Base-by-base conservation (phyloP, 92 coral and sea anemone genomes). In the Heliopora coerulea region DNA sequence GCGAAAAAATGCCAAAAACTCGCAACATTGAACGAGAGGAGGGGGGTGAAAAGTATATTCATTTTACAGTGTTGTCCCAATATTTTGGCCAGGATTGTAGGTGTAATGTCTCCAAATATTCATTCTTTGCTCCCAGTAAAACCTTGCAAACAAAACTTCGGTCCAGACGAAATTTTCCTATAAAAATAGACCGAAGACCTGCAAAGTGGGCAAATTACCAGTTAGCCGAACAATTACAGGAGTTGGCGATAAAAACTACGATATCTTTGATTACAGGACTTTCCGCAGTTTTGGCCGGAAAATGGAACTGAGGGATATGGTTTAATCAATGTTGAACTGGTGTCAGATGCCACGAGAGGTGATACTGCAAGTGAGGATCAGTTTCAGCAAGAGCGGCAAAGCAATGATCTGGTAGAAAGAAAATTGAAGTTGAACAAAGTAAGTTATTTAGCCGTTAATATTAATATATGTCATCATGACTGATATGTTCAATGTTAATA, bases 261-360 rank as follows among this genome's bases (percentile, higher is more conserved):
- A 17, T 12, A 23, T 23, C 33, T 56, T 15, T 49, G 13, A 40
- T 46, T 84, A 24, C 56, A 95, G 99, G 99, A 95, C 42, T 90
- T 88, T 65, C 99, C 99, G 5, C 83, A 80, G 72, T 95, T 95
- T 80, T 95, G 99, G 99, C 99, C 96, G 0, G 95, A 88, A 39
- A 83, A 81, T 49, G 93, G 85, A 24, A 83, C 79, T 30, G 85
- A 76, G 49, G 87, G 89, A 0, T 90, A 83, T 32, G 96, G 86
- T 52, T 83, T 81, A 91, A 85, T 95, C 50, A 85, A 83, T 29
- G 99, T 95, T 0, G 89, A 88, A 73, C 78, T 85, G 23, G 78
- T 82, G 54, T 60, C 91, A 54, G 84, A 80, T 40, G 85, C 78
- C 59, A 63, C 89, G 34, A 83, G 64, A 79, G 86, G 88, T 64